Base-by-base conservation (phyloP, 2,888 invertebrate species). In the Protonemura montana region DNA sequence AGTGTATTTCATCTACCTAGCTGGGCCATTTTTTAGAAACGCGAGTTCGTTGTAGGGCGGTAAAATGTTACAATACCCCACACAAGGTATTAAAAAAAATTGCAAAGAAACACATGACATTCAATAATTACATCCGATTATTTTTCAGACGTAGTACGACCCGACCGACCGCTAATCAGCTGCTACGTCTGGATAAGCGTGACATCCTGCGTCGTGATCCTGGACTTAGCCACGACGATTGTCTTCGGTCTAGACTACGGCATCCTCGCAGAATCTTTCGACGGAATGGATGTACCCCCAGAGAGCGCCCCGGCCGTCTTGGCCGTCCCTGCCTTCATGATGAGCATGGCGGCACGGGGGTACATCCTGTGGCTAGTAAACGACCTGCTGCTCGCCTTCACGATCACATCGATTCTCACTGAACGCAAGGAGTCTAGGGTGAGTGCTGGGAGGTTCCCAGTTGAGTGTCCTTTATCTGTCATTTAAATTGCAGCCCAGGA, bases 281-380 rank as follows among this genome's bases (percentile, higher is more conserved):
- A 29, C 81, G 2, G 0, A n/a, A 13, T 21, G 16, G 59, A 10
- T 1, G 16, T 5, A 16, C 3, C n/a, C 28, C 0, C 25, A 41
- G n/a, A n/a, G 16, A 25, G 28, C 6, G 28, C 59, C 5, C 59
- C 84, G 10, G 16, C 59, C 25, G 6, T 76, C 21, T 25, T 41
- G 13, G 41, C 84, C n/a, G 86, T 41, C n/a, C 86, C 87, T 7
- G 85, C 82, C 16, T n/a, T 87, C 7, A 30, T 87, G 87, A 87
- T 87, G 87, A 35, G 82, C 3, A 3, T 87, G 35, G 76, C 86
- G 0, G 86, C 86, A 0, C 27, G 87, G n/a, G 87, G 87, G 0
- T 87, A 85, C 78, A 29, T 87, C n/a, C 87, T 87, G 35, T 87
- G 78, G 82, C 2, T 87, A 0, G 25, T 87, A 81, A 87, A 87